phyloP scores from a whole-genome alignment of 2,888 invertebrate species.

The Plutella xylostella region DNA sequence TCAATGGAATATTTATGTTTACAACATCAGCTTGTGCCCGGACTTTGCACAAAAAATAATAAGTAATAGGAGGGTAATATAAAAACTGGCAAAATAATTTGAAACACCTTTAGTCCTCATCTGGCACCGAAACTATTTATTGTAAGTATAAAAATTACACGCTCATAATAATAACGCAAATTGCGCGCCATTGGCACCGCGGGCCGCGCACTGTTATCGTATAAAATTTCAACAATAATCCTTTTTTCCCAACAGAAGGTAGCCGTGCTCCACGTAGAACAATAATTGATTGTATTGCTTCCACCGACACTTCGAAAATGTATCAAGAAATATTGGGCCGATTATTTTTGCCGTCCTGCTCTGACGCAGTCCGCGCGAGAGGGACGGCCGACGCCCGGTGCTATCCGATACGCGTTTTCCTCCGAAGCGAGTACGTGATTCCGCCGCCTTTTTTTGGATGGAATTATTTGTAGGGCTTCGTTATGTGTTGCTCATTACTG shows the following conservation, averaged over 20 bases:
- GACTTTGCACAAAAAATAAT: no score
- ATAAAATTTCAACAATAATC: slow-evolving; percentile 33
- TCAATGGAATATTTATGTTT: no score
- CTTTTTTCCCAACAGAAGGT: slow-evolving; percentile 53
- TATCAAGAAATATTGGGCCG: slow-evolving; percentile 36
- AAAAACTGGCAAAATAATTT: no score
- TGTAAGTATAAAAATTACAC: no score
- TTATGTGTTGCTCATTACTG: slow-evolving; percentile 68
- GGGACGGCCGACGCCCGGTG: slow-evolving; percentile 37
- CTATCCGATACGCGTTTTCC: slow-evolving; percentile 67
- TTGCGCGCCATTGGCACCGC: slow-evolving; percentile 2
- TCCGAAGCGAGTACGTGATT: slow-evolving; percentile 65
- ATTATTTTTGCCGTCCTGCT: slow-evolving; percentile 45
- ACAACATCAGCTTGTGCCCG: no score
- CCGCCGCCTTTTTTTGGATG: slow-evolving; percentile 52
- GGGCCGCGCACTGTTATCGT: neutral
- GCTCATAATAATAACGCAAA: no score
- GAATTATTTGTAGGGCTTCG: slow-evolving; percentile 69
- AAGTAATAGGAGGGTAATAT: no score
- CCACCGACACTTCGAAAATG: slow-evolving; percentile 54
- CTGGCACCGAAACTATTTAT: no score
- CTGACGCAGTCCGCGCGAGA: slow-evolving; percentile 24
- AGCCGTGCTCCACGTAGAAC: slow-evolving; percentile 55
- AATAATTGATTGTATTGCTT: slow-evolving; percentile 66
- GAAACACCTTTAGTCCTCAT: no score